phyloP scores from a whole-genome alignment of 2,797 vertebrate species.

The Helarctos malayanus region DNA sequence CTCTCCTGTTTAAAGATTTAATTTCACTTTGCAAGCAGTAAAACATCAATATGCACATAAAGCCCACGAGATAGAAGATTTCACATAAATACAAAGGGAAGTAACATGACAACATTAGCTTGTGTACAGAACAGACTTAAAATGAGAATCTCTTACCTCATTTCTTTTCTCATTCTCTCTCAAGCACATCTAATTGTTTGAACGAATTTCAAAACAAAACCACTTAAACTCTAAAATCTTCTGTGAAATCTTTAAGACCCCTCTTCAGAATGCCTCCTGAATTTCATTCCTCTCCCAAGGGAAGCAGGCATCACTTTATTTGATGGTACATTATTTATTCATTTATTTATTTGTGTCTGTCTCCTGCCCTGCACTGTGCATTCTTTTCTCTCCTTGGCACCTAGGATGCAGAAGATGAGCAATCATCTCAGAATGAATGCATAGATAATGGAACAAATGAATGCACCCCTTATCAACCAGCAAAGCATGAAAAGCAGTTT shows the following conservation, averaged over 20 bases:
- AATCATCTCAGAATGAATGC: not conserved
- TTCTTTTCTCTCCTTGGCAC: not conserved
- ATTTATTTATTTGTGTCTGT: not conserved
- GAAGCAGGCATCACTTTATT: not conserved
- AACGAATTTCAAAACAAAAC: not conserved
- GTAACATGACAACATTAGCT: not conserved
- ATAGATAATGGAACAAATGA: not conserved
- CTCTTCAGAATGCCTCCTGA: not conserved
- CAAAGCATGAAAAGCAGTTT: not conserved
- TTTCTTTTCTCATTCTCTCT: not conserved
- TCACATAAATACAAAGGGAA: not conserved
- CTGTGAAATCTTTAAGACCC: not conserved
- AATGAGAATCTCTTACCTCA: not conserved
- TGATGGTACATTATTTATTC: not conserved
- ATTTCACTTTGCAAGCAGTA: not conserved
- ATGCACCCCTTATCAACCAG: too few species aligned
- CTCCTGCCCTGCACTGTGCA: accelerated
- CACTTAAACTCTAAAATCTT: not conserved
- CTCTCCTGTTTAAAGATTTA: not conserved
- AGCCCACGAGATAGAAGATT: not conserved
- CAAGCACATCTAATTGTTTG: not conserved
- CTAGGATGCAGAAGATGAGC: not conserved
- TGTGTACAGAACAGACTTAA: not conserved
- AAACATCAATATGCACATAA: not conserved
- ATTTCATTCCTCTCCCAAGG: not conserved